Conservation (phyloP, 2,888 invertebrate species). For the Iselma pallidipennis region DNA sequence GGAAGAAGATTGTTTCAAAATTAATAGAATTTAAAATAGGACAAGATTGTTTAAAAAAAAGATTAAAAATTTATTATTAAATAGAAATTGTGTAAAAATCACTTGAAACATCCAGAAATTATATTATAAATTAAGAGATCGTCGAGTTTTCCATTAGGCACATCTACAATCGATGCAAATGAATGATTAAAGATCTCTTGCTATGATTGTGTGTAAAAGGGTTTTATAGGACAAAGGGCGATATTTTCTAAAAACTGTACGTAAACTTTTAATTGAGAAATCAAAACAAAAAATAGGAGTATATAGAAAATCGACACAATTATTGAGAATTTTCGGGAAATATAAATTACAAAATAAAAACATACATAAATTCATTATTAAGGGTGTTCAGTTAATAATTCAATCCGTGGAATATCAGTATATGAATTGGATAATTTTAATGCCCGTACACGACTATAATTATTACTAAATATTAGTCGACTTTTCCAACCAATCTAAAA, state of each 20-base stretch:
- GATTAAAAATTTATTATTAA: constrained; percentile 1
- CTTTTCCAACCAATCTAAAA: too few relatives aligned
- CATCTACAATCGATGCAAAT: constrained; percentile 26
- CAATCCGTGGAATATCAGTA: too few relatives aligned
- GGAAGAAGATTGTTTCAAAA: constrained; percentile 39
- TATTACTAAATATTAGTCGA: too few relatives aligned
- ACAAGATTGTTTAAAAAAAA: constrained; percentile 43
- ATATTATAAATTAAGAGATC: constrained; percentile 34
- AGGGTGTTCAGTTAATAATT: too few relatives aligned
- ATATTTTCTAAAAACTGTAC: constrained; percentile 38
- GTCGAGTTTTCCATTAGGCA: constrained; percentile 25
- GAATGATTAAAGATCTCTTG: constrained; percentile 41
- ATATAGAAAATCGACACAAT: constrained; percentile 22
- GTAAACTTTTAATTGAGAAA: constrained; percentile 40
- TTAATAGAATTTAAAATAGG: constrained; percentile 45
- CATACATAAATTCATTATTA: too few relatives aligned
- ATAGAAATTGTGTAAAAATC: constrained; percentile 11
- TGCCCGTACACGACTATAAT: too few relatives aligned
- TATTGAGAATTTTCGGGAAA: constrained; percentile 13
- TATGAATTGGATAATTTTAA: too few relatives aligned
- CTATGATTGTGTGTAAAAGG: constrained; percentile 47
- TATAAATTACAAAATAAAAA: too few relatives aligned
- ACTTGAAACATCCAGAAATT: constrained; percentile 45
- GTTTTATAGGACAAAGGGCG: constrained; percentile 29
- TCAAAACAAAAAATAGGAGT: constrained; percentile 33